Evolutionary conservation across 53 echinoderm and acorn worm species (phyloP), one percentile per base, ranked within the genome.

Genomic region (Temnopleurus reevesii): DNA sequence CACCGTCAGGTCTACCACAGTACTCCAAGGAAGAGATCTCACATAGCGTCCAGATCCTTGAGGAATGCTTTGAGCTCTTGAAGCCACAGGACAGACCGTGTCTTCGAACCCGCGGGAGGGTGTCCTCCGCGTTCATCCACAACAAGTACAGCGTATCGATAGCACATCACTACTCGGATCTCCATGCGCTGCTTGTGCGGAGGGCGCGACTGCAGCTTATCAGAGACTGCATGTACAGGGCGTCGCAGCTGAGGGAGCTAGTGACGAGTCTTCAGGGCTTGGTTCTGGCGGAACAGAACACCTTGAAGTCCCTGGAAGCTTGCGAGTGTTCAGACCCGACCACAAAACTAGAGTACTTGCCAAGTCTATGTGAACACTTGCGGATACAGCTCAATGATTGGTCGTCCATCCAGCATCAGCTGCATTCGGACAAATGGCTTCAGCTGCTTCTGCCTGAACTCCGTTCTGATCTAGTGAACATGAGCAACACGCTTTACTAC

Each of bases 71-170:
- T 80, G 92, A 90, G 55, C 89, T 92, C 28, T 83, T 96, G 24
- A 51, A 90, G 44, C 94, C 99, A 41, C 96, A 91, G 46, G 91
- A 90, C 47, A 89, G 94, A 31, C 91, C 94, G 9, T 94, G 94
- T 51, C 91, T 99, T 60, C 89, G 90, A 36, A 86, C 99, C 45
- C 58, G 91, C 30, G 79, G 91, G 36, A 55, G 96, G 71, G 93
- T 93, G 3, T 93, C 94, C 4, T 96, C 96, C 1, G 94, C 95
- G 10, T 99, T 99, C 79, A 86, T 94, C 18, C 99, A 99, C 91
- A 95, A 99, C 89, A 99, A 95, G 83, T 92, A 96, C 92, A 99
- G 99, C 84, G 96, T 99, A 7, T 60, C 91, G 25, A 91, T 99
- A 45, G 96, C 96, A 4, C 81, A 92, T 27, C 90, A 91, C 26